These are phyloP conservation scores for Chaetodon auriga DNA, from an alignment of 2,113 vertebrate genomes.

Conservation along the genomic window DNA sequence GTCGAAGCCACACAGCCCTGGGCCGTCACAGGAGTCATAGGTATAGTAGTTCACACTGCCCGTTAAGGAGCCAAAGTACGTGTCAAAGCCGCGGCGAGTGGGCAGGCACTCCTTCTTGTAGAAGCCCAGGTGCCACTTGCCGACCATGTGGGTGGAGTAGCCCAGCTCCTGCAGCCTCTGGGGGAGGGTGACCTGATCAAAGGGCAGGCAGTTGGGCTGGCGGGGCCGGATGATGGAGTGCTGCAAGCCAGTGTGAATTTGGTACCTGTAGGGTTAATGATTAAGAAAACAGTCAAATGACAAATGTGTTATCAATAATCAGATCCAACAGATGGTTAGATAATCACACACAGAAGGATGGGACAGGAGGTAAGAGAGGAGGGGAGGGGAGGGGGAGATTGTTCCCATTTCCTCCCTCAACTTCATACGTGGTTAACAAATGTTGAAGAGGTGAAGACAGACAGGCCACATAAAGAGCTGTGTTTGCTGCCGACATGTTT, in stretches of 20 bases:
- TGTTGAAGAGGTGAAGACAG: not conserved
- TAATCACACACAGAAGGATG: not conserved
- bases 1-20: conserved; percentile 92
- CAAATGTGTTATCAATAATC: not conserved
- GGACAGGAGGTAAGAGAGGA: not conserved
- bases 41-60: conserved; percentile 98
- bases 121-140: conserved; percentile 99
- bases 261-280: conserved; percentile 87
- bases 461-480: no score
- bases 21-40: conserved; percentile 94
- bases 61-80: conserved; percentile 95
- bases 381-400: not conserved
- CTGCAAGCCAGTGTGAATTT: conserved; percentile 98
- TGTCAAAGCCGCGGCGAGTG: conserved; percentile 94
- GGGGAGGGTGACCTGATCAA: conserved; percentile 93
- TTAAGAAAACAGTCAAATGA: not conserved
- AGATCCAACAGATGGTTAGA: not conserved
- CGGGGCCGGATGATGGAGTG: conserved; percentile 97
- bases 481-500: no score
- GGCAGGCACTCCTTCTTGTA: conserved; percentile 97
- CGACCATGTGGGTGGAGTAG: conserved; percentile 98
- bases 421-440: not conserved
- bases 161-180: conserved; percentile 94
- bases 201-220: conserved; percentile 96
- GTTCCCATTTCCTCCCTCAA: not conserved